Conservation (phyloP, 2,113 vertebrate genomes). For the Hemibagrus wyckioides region DNA sequence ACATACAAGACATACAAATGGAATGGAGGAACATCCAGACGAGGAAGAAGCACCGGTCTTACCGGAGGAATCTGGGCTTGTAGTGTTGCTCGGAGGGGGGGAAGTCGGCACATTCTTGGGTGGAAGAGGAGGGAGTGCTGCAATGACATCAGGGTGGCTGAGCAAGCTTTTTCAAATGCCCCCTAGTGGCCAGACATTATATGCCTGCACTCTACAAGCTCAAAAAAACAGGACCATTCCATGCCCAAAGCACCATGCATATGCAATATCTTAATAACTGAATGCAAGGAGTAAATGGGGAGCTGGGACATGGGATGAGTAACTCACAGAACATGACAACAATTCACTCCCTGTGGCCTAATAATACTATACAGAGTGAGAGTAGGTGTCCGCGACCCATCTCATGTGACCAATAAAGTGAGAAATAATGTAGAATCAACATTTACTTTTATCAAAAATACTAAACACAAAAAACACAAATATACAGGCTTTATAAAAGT, state of each 20-base stretch:
- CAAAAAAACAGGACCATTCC: constrained; percentile 17
- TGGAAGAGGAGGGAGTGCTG: constrained; percentile 93
- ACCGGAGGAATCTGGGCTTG: constrained; percentile 78
- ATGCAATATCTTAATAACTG: constrained; percentile 57
- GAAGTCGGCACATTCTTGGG: constrained; percentile 90
- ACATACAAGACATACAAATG: constrained; percentile 25
- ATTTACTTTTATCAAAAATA: not conserved
- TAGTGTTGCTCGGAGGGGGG: constrained; percentile 78
- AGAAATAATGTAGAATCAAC: not conserved
- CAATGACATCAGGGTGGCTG: constrained; percentile 59
- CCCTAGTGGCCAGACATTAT: constrained; percentile 12
- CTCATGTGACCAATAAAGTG: not conserved
- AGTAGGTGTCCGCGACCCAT: not conserved
- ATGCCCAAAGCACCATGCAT: constrained; percentile 54
- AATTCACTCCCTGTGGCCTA: constrained; percentile 51
- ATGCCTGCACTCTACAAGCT: constrained; percentile 18
- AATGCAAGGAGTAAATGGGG: constrained; percentile 45
- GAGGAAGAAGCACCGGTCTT: constrained; percentile 51
- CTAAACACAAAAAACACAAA: not conserved
- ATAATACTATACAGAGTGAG: not conserved
- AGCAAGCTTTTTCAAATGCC: constrained; percentile 31
- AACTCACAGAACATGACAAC: constrained; percentile 46
- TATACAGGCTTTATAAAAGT: not conserved
- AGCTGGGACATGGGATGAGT: constrained; percentile 35
- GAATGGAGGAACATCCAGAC: not conserved